These are phyloP conservation scores for Psephotus haematonotus DNA, from an alignment of 2,113 vertebrate species.

Conservation along the genomic window DNA sequence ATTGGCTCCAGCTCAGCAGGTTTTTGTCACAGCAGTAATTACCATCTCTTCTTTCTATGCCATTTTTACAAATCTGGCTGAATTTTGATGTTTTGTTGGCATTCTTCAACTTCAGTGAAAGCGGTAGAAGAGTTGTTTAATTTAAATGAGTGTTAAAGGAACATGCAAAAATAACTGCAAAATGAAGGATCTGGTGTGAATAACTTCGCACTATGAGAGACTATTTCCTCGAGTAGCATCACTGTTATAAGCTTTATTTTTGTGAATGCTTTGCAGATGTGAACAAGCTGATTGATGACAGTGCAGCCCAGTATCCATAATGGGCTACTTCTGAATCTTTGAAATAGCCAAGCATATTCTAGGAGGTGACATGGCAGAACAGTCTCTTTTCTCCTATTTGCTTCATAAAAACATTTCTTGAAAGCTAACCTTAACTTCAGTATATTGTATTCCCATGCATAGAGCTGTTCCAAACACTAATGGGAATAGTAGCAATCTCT, in stretches of 20 bases:
- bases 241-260: conserved; percentile 35
- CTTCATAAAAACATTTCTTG: neutral
- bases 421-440: neutral
- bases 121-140: neutral
- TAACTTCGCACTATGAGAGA: conserved; percentile 26
- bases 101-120: conserved; percentile 16
- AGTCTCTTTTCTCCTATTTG: neutral
- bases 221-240: conserved; percentile 41
- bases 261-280: conserved; percentile 35
- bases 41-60: neutral
- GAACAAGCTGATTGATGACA: neutral
- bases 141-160: conserved; percentile 26
- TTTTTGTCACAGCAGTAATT: conserved; percentile 15
- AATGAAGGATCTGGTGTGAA: conserved; percentile 44
- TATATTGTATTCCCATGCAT: neutral
- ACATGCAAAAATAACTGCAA: conserved; percentile 25
- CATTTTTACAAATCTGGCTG: conserved; percentile 15
- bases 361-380: neutral
- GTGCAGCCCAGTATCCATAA: neutral
- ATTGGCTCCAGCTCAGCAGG: conserved; percentile 28
- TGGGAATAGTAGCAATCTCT: neutral
- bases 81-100: neutral
- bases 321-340: neutral
- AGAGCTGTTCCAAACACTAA: neutral
- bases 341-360: neutral